Conservation (phyloP, 1,140 invertebrate genomes). For the Panulirus ornatus region DNA sequence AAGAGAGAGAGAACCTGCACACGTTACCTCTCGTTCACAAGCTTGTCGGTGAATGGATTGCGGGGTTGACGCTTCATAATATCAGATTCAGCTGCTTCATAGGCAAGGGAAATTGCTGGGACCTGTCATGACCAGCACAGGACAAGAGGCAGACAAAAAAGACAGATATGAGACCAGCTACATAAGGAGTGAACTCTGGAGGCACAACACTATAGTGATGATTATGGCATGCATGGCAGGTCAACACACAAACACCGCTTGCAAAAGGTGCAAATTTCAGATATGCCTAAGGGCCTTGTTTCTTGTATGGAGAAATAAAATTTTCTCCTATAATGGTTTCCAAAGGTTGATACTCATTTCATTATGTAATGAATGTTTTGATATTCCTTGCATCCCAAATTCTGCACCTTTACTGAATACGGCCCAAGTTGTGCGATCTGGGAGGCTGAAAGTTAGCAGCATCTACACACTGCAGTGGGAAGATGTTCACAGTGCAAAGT, state of each 20-base stretch:
- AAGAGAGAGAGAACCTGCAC: conserved; percentile 57
- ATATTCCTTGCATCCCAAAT: neutral
- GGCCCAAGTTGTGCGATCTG: conserved; percentile 61
- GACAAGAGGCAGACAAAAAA: conserved; percentile 64
- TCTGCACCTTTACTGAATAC: conserved; percentile 54
- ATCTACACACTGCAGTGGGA: conserved; percentile 68
- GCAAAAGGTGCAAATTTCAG: conserved; percentile 45
- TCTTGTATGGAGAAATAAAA: no score
- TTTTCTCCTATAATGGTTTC: no score
- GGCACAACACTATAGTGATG: conserved; percentile 66
- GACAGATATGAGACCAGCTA: conserved; percentile 59
- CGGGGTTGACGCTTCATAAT: conserved; percentile 86
- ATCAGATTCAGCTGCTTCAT: conserved; percentile 85
- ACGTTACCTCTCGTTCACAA: conserved; percentile 83
- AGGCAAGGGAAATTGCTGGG: conserved; percentile 85
- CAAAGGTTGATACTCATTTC: no score
- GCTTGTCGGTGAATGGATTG: conserved; percentile 84
- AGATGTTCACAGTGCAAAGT: conserved; percentile 51
- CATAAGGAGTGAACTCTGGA: conserved; percentile 63
- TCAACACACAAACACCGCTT: conserved; percentile 67
- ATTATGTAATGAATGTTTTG: no score
- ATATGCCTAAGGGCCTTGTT: no score
- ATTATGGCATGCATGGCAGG: conserved; percentile 65
- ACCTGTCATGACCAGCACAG: conserved; percentile 77
- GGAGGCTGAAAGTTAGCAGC: conserved; percentile 56